Base-by-base conservation (phyloP, 2,888 invertebrate species). In the Dicyrtoma fusca region DNA sequence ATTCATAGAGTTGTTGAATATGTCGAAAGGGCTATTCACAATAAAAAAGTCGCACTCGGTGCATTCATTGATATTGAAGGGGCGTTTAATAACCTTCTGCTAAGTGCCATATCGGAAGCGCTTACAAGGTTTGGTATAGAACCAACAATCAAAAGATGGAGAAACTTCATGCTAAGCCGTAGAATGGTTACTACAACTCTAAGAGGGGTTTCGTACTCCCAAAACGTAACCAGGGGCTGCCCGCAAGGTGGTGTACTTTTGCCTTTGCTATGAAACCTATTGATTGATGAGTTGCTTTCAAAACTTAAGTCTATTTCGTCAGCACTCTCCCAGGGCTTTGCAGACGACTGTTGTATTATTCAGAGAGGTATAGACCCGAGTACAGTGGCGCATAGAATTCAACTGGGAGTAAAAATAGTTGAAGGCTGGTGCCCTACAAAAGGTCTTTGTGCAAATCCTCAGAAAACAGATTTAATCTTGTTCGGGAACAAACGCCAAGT, bases 241-340 rank as follows among this genome's bases (percentile, higher is more conserved):
- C 81, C 80, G 4, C 82, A 82, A 72, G 81, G 81, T 0, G 81
- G 81, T 5, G 81, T 81, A 1, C 75, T 82, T 0, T 82, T 80
- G 1, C 82, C 82, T 0, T 75, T 82, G 0, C 71, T 82, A 59
- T 82, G 82, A 81, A 77, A 71, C 51, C 74, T 81, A 11, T 78
- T 82, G 11, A 75, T 81, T 10, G 78, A 81, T 70, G 79, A 75
- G 10, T 72, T 81, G 0, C 69, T 81, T 0, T 11, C 19, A 2
- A 23, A 57, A 53, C 74, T 81, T 19, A 23, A 45, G 5, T 11
- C 1, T 1, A 11, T 8, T 13, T 45, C 70, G 5, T 64, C 69
- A 5, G 2, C 70, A 1, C 53, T 69, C 11, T 70, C 69, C 8
- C 76, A 75, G 47, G 77, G 64, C 3, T 77, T 69, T 71, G 75